These are phyloP conservation scores for Strigamia transsilvanica DNA, from an alignment of 2,888 invertebrate species.

Conservation along the genomic window DNA sequence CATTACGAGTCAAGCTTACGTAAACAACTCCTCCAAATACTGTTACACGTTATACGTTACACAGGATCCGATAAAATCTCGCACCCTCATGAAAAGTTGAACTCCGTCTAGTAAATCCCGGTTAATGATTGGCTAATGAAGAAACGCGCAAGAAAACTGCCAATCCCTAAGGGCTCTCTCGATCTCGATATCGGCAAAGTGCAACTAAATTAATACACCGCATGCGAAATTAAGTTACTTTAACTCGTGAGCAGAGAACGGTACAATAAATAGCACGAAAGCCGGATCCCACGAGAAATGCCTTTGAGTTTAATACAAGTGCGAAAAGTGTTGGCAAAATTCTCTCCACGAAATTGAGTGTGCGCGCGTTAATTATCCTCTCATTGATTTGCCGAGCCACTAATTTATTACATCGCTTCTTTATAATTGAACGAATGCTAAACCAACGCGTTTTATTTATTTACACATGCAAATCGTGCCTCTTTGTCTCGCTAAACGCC, in stretches of 20 bases:
- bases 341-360: neutral
- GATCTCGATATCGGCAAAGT: neutral
- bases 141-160: neutral
- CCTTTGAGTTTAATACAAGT: neutral
- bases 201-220: neutral
- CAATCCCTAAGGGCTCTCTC: neutral
- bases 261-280: neutral
- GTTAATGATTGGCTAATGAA: neutral
- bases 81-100: neutral
- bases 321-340: neutral
- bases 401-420: neutral
- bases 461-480: too few relatives aligned
- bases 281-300: neutral
- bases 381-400: neutral
- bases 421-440: neutral
- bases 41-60: too few relatives aligned
- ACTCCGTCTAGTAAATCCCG: neutral
- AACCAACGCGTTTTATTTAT: neutral
- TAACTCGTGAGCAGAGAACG: neutral
- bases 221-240: neutral
- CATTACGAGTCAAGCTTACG: slow-evolving; percentile 5
- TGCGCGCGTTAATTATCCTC: neutral
- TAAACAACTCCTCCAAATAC: too few relatives aligned
- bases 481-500: too few relatives aligned
- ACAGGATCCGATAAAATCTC: neutral